phyloP scores from a whole-genome alignment of 2,797 vertebrate species.

The Diglossa cyanea region DNA sequence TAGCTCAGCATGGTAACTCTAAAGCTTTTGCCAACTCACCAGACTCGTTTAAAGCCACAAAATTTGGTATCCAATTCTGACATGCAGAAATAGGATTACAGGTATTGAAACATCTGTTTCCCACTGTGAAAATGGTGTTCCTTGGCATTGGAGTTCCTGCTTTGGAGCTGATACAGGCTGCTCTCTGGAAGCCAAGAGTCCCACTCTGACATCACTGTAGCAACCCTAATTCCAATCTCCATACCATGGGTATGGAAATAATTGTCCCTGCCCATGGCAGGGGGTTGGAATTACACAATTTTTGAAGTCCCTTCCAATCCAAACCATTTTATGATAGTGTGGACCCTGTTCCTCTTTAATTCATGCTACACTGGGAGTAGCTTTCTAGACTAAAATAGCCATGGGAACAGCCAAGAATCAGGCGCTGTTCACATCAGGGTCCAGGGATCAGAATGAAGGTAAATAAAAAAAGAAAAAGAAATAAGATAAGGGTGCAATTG shows the following conservation, averaged over 20 bases:
- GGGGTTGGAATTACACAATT: neutral
- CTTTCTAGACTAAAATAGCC: neutral
- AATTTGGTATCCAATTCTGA: neutral
- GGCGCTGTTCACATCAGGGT: neutral
- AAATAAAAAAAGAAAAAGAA: neutral
- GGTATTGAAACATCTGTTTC: neutral
- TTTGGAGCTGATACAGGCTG: neutral
- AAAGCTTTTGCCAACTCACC: neutral
- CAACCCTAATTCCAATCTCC: neutral
- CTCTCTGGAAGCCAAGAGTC: neutral
- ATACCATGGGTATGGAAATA: neutral
- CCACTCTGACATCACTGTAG: neutral
- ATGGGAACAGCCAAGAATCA: neutral
- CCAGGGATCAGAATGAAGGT: neutral
- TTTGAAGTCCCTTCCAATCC: neutral
- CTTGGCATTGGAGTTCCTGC: neutral
- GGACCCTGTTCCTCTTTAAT: neutral
- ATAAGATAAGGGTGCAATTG: neutral
- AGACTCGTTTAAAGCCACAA: neutral
- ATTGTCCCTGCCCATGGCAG: neutral
- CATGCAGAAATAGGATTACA: neutral
- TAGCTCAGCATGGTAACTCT: fast-evolving
- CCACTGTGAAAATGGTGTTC: neutral
- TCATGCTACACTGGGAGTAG: fast-evolving
- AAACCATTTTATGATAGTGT: neutral